Base-by-base conservation (phyloP, 2,888 invertebrate species). In the Melanophora roralis region DNA sequence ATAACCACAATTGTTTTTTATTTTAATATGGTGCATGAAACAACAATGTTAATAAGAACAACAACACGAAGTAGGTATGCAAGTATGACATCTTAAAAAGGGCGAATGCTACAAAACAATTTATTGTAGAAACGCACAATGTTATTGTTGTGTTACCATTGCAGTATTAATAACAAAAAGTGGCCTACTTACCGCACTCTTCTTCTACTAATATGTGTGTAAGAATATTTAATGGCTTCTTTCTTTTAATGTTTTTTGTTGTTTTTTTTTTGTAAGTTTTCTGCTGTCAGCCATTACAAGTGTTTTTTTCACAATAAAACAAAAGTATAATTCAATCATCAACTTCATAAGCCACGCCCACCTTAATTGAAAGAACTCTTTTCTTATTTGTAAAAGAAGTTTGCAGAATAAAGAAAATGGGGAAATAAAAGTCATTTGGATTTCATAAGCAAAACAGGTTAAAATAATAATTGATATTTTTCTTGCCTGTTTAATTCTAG, bases 311-410 rank as follows among this genome's bases (percentile, higher is more conserved):
- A 75, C 38, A 67, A 72, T 68, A 38, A 59, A 36, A 49, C 55
- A 71, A 71, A 49, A 71, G 71, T 75, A 79, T 79, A 79, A 79
- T 79, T 75, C 79, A 79, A 79, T 79, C 79, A 79, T 65, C 79
- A 72, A 75, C 51, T 72, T 55, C 76, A 75, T 81, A 72, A 81
- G 68, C 75, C 81, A 81, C 81, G 72, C 81, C 78, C 78, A 75
- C 75, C 64, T 64, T 77, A 77, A 77, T 71, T 77, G 71, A 77
- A 69, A 69, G 64, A 77, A 77, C 76, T 77, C 69, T 77, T 77
- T 76, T 69, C 69, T 71, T 77, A 74, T 67, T 74, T 64, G 64
- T 32, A 69, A 69, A 62, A 68, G 36, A 36, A 55, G 16, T 40
- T 19, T 21, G 57, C 36, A 43, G 32, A 11, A 19, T 14, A 11